These are phyloP conservation scores for Drosophila formosana DNA, from an alignment of 2,888 invertebrate species.

Conservation along the genomic window DNA sequence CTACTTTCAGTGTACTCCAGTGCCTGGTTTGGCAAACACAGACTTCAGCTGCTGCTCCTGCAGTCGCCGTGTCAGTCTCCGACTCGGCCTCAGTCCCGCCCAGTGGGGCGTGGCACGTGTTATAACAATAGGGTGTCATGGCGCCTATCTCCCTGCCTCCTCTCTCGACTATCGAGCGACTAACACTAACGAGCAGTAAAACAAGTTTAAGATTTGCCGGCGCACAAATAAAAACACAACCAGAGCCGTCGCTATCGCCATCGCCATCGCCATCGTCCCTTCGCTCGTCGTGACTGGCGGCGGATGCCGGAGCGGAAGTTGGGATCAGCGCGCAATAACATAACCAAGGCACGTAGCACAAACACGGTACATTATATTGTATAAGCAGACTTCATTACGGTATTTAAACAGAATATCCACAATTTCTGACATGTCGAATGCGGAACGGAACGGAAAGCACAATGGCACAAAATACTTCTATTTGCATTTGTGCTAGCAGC, in stretches of 20 bases:
- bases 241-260: conserved; percentile 22
- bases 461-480: conserved; percentile 35
- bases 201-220: conserved; percentile 79
- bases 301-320: conserved; percentile 53
- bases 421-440: conserved; percentile 75
- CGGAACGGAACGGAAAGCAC: conserved; percentile 30
- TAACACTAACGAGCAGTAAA: conserved; percentile 81
- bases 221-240: conserved; percentile 73
- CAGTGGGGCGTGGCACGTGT: conserved; percentile 62
- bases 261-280: background rate
- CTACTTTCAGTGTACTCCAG: conserved; percentile 61
- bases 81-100: conserved; percentile 16
- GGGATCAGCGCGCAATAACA: conserved; percentile 78
- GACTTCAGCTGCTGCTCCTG: conserved; percentile 29
- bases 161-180: conserved; percentile 51
- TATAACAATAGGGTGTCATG: conserved; percentile 76
- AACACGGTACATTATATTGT: conserved; percentile 84
- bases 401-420: conserved; percentile 83
- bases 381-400: conserved; percentile 85
- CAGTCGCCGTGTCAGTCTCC: conserved; percentile 24
- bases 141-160: conserved; percentile 22
- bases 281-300: background rate
- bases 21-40: conserved; percentile 70
- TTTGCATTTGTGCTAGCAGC: background rate
- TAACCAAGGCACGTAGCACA: conserved; percentile 84